Conservation (phyloP, 2,797 vertebrate species). For the Anguilla marmorata region DNA sequence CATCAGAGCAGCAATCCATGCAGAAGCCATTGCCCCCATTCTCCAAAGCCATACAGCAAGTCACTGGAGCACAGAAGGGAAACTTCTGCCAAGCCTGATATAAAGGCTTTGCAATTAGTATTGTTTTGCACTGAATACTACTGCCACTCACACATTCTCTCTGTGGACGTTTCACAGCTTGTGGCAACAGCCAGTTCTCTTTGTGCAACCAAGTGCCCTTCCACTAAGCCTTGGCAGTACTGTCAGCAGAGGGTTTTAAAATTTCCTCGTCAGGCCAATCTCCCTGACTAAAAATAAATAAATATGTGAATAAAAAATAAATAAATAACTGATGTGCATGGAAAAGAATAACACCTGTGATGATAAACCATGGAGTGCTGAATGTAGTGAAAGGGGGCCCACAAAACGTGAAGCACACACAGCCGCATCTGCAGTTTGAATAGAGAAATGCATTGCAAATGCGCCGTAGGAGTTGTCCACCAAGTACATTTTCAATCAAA, state of each 20-base stretch:
- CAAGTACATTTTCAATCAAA: neutral
- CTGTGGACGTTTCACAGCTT: neutral
- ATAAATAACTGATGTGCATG: neutral
- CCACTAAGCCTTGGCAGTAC: neutral
- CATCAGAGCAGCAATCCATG: neutral
- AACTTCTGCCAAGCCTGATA: neutral
- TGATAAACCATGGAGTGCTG: neutral
- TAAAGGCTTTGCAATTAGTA: constrained; percentile 7
- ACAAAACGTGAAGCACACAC: neutral
- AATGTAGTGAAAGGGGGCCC: neutral
- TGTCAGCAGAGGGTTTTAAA: neutral
- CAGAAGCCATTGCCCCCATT: constrained; percentile 10
- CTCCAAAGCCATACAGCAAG: neutral
- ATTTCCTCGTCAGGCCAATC: neutral
- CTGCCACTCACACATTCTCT: neutral
- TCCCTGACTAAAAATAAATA: neutral
- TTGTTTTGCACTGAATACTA: neutral
- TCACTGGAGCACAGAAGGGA: neutral
- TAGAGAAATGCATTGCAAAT: neutral
- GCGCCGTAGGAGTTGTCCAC: neutral
- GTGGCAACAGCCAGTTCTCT: constrained; percentile 9
- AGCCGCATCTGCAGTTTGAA: neutral
- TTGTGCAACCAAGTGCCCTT: neutral
- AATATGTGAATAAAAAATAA: neutral
- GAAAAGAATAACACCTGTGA: neutral